Base-by-base conservation (phyloP, 2,888 invertebrate genomes). In the Sericinus montela region DNA sequence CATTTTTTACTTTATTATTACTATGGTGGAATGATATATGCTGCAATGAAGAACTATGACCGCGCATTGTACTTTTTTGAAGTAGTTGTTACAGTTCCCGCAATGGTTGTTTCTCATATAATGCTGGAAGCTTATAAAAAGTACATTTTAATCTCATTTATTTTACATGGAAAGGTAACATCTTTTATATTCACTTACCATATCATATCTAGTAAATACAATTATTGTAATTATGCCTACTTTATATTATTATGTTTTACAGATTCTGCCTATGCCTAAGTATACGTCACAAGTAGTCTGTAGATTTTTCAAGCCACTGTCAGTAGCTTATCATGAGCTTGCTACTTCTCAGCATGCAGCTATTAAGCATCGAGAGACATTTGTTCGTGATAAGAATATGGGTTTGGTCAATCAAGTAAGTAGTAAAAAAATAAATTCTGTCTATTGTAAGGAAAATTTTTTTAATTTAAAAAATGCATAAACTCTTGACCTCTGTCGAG, bases 101-200 rank as follows among this genome's bases (percentile, higher is more conserved):
- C 97, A 25, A 92, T 94, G 89, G 96, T 96, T 30, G 96, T 98
- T 52, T 98, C 98, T 53, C 97, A 98, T 75, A 97, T 99, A 53
- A 98, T 98, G 97, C 89, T 99, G 53, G 98, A 98, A 85, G 94
- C 98, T 10, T 98, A 98, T 80, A 98, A 98, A 84, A 99, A 99
- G 79, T 98, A 95, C 71, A 94, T 98, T 65, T 90, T 99, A 58
- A 94, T 98, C 30, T 97, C 97, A 32, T 90, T 98, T 49, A 95
- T 98, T 70, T 85, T 97, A 53, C 94, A 97, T 82, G 98, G 98
- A 69, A 97, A 97, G 91, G 95, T 97, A 67, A 67, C n/a, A n/a
- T n/a, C n/a, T n/a, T n/a, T n/a, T 56, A 46, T 43, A 14, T 36
- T 19, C 3, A 8, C n/a, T 25, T 5, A 8, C 25, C 8, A 25